These are phyloP conservation scores for Actinopyga echinites DNA, from an alignment of 53 echinoderm and acorn worm genomes.

Conservation along the genomic window DNA sequence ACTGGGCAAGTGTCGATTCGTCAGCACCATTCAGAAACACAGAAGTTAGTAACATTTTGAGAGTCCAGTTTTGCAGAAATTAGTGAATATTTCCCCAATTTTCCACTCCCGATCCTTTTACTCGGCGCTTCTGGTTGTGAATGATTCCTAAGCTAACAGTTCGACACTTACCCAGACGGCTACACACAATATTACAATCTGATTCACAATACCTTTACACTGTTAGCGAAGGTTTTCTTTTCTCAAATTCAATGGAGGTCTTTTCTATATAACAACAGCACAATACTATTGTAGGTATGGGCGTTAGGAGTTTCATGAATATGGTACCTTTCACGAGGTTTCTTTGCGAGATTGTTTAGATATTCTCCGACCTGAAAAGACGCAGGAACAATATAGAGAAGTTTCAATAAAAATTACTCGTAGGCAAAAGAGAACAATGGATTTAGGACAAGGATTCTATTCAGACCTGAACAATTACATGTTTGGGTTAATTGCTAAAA, in stretches of 20 bases:
- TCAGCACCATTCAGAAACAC: conserved; percentile 27
- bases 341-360: conserved; percentile 25
- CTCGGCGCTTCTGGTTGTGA: conserved; percentile 28
- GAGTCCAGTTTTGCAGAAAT: not conserved
- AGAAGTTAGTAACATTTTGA: not conserved
- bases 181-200: conserved; percentile 19
- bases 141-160: conserved; percentile 33
- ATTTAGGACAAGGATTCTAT: conserved; percentile 10
- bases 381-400: conserved; percentile 29
- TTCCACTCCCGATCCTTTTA: conserved; percentile 9
- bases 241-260: conserved; percentile 16
- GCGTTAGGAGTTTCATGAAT: conserved; percentile 39
- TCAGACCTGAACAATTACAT: conserved; percentile 22
- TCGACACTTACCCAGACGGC: conserved; percentile 27
- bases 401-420: conserved; percentile 28
- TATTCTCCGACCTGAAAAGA: conserved; percentile 20
- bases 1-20: not conserved
- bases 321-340: conserved; percentile 32
- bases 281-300: conserved; percentile 36
- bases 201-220: conserved; percentile 26
- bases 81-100: not conserved
- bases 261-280: conserved; percentile 26
- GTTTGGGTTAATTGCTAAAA: conserved; percentile 21
- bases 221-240: conserved; percentile 30
- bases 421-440: conserved; percentile 19